phyloP scores from a whole-genome alignment of 2,113 vertebrate genomes.

The Ceyx melanurus region DNA sequence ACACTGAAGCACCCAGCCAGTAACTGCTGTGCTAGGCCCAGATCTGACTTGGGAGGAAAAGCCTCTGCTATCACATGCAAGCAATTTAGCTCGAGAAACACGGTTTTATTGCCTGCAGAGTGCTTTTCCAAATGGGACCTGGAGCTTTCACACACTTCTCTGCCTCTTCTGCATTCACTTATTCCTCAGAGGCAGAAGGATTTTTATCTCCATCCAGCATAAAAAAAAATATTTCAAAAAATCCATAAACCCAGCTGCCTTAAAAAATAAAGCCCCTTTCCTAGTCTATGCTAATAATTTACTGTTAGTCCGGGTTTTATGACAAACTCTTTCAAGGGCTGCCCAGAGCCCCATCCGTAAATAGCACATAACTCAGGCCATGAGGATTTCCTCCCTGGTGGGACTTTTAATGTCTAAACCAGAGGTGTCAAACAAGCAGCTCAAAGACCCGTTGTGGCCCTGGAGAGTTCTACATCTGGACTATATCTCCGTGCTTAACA shows the following conservation, averaged over 20 bases:
- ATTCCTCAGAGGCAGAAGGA: slow-evolving; percentile 16
- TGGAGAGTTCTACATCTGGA: slow-evolving; percentile 61
- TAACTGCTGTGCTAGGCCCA: not conserved
- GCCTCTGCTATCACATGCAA: not conserved
- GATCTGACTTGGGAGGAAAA: not conserved
- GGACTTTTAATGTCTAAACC: slow-evolving; percentile 51
- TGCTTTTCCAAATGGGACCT: slow-evolving; percentile 41
- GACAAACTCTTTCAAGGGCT: slow-evolving; percentile 27
- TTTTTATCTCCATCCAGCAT: slow-evolving; percentile 46
- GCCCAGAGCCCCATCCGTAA: slow-evolving; percentile 46
- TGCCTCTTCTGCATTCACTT: slow-evolving; percentile 37
- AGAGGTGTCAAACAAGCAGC: slow-evolving; percentile 62
- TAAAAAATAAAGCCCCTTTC: slow-evolving; percentile 8
- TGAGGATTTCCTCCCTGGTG: slow-evolving; percentile 60
- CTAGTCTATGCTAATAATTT: slow-evolving; percentile 33
- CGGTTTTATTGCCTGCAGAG: slow-evolving; percentile 14
- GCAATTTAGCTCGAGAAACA: not conserved
- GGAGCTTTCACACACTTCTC: slow-evolving; percentile 20
- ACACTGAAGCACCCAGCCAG: not conserved
- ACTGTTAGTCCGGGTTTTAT: slow-evolving; percentile 39
- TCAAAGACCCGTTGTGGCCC: slow-evolving; percentile 38
- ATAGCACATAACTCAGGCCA: slow-evolving; percentile 24
- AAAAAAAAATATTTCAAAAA: not conserved
- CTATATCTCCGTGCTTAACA: slow-evolving; percentile 39
- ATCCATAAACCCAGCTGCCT: slow-evolving; percentile 38